These are phyloP conservation scores for Fulmarus glacialis DNA, from an alignment of 2,113 vertebrate species.

Conservation along the genomic window DNA sequence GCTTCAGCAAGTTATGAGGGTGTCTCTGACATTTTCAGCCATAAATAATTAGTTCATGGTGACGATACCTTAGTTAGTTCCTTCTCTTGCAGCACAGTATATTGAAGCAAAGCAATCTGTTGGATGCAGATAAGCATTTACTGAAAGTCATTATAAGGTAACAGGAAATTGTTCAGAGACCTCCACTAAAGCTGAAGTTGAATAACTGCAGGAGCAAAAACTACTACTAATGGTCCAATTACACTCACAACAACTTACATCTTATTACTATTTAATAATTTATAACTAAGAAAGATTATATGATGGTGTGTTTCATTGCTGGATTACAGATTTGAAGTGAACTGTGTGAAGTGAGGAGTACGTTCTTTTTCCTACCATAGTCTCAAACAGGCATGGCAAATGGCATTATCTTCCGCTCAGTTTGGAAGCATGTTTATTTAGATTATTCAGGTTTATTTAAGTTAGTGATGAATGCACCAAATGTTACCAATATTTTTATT, in stretches of 20 bases:
- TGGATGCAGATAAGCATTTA: slow-evolving; percentile 58
- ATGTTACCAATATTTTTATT: neutral
- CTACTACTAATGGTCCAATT: neutral
- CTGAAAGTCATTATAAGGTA: slow-evolving; percentile 27
- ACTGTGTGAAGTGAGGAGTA: neutral
- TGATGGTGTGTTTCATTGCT: neutral
- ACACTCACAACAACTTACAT: neutral
- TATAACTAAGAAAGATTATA: neutral
- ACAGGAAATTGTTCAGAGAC: slow-evolving; percentile 31
- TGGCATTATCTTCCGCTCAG: neutral
- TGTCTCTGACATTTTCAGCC: slow-evolving; percentile 13
- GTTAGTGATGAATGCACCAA: neutral
- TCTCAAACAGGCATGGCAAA: neutral
- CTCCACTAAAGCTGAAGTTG: neutral
- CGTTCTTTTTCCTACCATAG: neutral
- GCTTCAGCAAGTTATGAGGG: slow-evolving; percentile 38
- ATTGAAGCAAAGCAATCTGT: slow-evolving; percentile 42
- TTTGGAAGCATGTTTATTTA: neutral
- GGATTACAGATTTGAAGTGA: neutral
- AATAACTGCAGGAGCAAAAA: neutral
- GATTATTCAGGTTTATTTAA: neutral
- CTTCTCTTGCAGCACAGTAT: neutral
- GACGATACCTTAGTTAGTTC: neutral
- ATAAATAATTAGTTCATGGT: slow-evolving; percentile 37
- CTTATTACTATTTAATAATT: slow-evolving; percentile 37